These are phyloP conservation scores for Micrastur ruficollis DNA, from an alignment of 2,797 vertebrate species.

Conservation along the genomic window DNA sequence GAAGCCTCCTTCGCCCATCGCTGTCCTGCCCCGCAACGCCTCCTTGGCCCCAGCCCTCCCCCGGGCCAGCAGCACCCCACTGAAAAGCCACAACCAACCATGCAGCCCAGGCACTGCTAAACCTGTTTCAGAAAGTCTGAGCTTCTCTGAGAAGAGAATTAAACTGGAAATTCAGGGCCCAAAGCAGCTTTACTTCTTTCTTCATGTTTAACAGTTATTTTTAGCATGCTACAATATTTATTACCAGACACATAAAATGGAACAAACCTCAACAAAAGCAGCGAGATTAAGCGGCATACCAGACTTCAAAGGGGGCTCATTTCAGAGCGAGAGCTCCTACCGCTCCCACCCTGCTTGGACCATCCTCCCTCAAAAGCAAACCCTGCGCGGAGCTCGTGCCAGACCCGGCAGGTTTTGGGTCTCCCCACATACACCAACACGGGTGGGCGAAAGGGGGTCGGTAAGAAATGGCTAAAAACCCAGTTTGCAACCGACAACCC, in stretches of 20 bases:
- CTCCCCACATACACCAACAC: neutral
- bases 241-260: constrained; percentile 17
- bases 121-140: neutral
- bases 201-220: constrained; percentile 6
- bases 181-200: neutral
- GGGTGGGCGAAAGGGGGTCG: rapidly evolving
- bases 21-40: neutral
- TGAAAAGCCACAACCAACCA: neutral
- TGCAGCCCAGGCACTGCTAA: neutral
- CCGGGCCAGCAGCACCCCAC: rapidly evolving
- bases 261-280: constrained; percentile 7
- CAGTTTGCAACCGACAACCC: neutral
- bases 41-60: neutral
- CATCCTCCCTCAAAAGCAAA: neutral
- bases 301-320: constrained; percentile 26
- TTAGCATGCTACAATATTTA: constrained; percentile 34
- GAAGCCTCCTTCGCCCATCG: rapidly evolving
- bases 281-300: neutral
- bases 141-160: neutral
- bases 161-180: neutral
- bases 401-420: neutral
- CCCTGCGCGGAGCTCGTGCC: rapidly evolving
- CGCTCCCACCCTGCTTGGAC: neutral
- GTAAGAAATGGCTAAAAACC: neutral
- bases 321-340: neutral